Evolutionary conservation across 2,797 vertebrate species (phyloP), one percentile per base, ranked within the genome.

Genomic region (Adelosebastes latens): DNA sequence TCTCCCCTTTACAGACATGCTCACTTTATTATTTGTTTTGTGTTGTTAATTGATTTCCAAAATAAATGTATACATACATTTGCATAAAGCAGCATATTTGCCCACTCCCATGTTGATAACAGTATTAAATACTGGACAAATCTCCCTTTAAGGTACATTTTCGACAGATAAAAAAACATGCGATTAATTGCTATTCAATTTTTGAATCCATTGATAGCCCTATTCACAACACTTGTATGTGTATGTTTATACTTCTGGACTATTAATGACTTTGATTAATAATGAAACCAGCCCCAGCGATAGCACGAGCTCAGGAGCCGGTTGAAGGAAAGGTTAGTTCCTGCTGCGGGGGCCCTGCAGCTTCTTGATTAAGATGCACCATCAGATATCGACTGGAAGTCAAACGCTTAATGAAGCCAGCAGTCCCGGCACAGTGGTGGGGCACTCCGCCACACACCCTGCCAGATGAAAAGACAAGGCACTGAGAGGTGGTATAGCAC

Each of bases 391-490:
- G 93, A 96, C 94, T 92, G 89, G 84, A 94, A 95, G 92, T 95
- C 93, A 93, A 94, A 93, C 52, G 85, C 90, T 90, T 95, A 96
- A 95, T 94, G 94, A 95, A 95, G 92, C 83, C 91, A 62, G 92
- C 84, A 91, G 84, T 92, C 87, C 83, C 82, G 29, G 83, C 86
- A 58, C 91, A 90, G 92, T 79, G 74, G 90, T 73, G 79, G 84
- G 83, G 59, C 86, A 56, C 75, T 77, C 81, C 9, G 56, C 82
- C 89, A 76, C 83, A 86, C 89, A 83, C 83, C 80, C 87, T 59
- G 90, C 86, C 60, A 87, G 90, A 94, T 93, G 81, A 92, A 95
- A 92, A 88, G 88, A 87, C 86, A 77, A 82, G 75, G 80, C 49
- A 56, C 82, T 63, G 59, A 79, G 77, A 77, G 74, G 89, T 81